Percentiles rank a stretch among this genome's conserved stretches.
Conservation (phyloP, 2,888 invertebrate species). For the Anarsia innoxiella region DNA sequence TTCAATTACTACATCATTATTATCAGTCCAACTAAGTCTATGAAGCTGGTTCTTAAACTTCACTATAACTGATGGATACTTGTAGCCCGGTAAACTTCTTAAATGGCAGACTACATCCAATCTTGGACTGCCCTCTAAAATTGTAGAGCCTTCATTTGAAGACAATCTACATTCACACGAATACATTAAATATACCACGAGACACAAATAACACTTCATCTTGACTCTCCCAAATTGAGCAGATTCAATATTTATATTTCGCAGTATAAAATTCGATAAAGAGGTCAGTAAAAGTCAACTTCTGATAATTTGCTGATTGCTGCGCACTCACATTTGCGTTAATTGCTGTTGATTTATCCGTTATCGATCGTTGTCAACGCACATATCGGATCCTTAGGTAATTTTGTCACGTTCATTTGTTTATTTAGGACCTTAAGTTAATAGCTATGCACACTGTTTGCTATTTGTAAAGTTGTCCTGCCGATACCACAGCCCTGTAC, state of each 20-base stretch:
- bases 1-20: constrained; percentile 21
- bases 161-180: constrained; percentile 33
- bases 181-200: constrained; percentile 26
- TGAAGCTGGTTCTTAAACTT: constrained; percentile 30
- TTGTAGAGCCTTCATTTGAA: neutral
- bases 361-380: too few species aligned
- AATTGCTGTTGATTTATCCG: constrained; percentile 1
- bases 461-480: too few species aligned
- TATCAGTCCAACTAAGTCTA: constrained; percentile 28
- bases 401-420: too few species aligned
- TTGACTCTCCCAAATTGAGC: constrained; percentile 23
- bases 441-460: too few species aligned
- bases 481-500: too few species aligned
- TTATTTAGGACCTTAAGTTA: too few species aligned
- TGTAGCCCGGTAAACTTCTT: constrained; percentile 30
- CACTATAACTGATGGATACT: constrained; percentile 39
- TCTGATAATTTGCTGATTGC: constrained; percentile 6
- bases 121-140: constrained; percentile 23
- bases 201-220: constrained; percentile 32
- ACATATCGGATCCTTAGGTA: too few species aligned
- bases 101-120: constrained; percentile 31
- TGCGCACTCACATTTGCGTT: constrained; percentile 2
- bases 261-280: constrained; percentile 6
- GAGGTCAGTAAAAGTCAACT: constrained; percentile 8
- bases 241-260: constrained; percentile 4